Evolutionary conservation across 2,888 invertebrate genomes (phyloP), one percentile per base, ranked within the genome.

Genomic region (Hypsopygia costalis): DNA sequence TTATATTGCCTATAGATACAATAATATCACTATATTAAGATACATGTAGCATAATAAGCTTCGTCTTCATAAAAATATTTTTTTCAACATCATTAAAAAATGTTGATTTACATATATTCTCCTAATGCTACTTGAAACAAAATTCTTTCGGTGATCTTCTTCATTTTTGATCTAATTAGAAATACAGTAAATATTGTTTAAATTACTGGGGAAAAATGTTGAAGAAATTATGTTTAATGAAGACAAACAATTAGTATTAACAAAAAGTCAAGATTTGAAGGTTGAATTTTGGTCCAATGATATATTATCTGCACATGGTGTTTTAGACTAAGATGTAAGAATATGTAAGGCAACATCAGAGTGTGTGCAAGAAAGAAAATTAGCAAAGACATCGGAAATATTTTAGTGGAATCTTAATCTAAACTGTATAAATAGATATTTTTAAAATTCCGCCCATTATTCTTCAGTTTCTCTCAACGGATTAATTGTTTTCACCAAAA

Each of bases 201-300:
- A 3, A 16, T 16, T 16, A 16, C 16, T 16, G 16, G 16, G 16
- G 16, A 16, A 2, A n/a, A 16, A 25, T n/a, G 25, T 11, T 11
- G 12, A 33, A 27, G 33, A 33, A 32, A 25, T 27, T 38, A 27
- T 25, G 32, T 38, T 38, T 38, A 16, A 11, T 28, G 16, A 10
- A 32, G 33, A 30, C 20, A 20, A 36, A 20, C n/a, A 35, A 32
- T 33, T 59, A 62, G 60, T 55, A 50, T 48, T 44, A 43, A 50
- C 55, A 59, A 55, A 47, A 66, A 62, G 64, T 70, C 63, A 72
- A 67, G 77, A 80, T 70, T 69, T 73, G 78, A 87, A 81, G 87
- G 87, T 88, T 88, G 87, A 87, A 86, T 72, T 82, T 86, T 87
- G 87, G 87, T 88, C 87, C 87, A 88, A 88, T 80, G 79, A 83